Percentiles rank a stretch among this genome's conserved stretches.
Conservation (phyloP, 2,113 vertebrate species). For the Notechis scutatus region DNA sequence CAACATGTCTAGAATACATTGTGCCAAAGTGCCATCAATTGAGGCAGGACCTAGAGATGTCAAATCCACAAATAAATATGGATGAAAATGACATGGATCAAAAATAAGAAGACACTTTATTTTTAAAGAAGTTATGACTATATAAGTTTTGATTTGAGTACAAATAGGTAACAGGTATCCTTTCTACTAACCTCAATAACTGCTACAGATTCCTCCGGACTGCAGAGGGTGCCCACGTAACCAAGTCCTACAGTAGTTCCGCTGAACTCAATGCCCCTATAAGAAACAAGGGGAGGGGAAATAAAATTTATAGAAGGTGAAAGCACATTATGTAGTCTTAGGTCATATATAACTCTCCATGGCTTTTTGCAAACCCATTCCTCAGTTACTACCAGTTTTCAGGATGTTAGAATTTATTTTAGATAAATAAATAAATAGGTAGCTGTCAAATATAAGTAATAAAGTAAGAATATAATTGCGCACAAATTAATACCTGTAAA, state of each 20-base stretch:
- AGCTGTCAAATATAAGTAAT: too few relatives aligned
- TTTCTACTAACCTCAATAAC: conserved; percentile 67
- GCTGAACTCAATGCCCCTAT: conserved; percentile 60
- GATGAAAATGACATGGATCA: neutral
- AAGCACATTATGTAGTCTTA: neutral
- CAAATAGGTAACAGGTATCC: neutral
- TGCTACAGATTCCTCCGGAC: conserved; percentile 62
- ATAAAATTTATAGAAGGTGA: neutral
- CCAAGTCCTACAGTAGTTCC: conserved; percentile 69
- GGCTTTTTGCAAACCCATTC: neutral
- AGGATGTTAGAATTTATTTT: neutral
- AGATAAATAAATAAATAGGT: too few relatives aligned
- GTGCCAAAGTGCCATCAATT: neutral
- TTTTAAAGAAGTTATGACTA: neutral
- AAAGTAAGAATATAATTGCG: too few relatives aligned
- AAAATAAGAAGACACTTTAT: neutral
- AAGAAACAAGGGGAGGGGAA: conserved; percentile 5
- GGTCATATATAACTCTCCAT: neutral
- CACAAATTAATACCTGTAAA: too few relatives aligned
- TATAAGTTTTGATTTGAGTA: neutral
- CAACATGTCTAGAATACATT: neutral
- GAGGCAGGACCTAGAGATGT: neutral
- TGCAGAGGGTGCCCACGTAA: conserved; percentile 65
- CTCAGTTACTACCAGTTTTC: neutral
- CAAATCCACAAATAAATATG: neutral